Base-by-base conservation (phyloP, 2,113 vertebrate genomes). In the Callocephalon fimbriatum region DNA sequence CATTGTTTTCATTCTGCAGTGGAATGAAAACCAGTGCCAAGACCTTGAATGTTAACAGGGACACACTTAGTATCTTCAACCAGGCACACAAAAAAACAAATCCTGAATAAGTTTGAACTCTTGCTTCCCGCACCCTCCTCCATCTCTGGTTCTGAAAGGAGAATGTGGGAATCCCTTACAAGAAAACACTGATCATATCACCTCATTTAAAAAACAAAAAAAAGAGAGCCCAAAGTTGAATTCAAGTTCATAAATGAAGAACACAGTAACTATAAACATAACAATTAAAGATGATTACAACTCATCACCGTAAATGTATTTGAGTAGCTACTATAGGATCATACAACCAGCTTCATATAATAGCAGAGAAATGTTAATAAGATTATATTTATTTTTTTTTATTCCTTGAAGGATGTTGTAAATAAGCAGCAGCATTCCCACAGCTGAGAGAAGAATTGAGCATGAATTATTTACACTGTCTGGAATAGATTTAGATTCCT, bases 401-500 rank as follows among this genome's bases (percentile, higher is more conserved):
- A n/a, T 23, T 32, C 8, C 27, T 77, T 90, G 67, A 93, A 96
- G 62, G 62, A 8, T 73, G 51, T 23, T 94, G 58, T 92, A 97
- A 97, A 94, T 87, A 98, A 95, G 35, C 25, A 90, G 61, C 51
- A 86, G 29, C 65, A 93, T 90, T 93, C 79, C 38, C 61, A 78
- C 75, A 95, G 85, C 88, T 53, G 71, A 94, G 62, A 91, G 77
- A 71, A 93, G 72, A 95, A 95, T 61, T 76, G 78, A 68, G 27
- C 10, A 91, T 98, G 91, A 96, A 95, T 97, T 95, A 97, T 97
- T 97, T 95, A 97, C 96, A 65, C 22, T 18, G 67, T 87, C 37
- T 94, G 42, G 79, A 95, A 97, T 67, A 97, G 88, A 97, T 96
- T 96, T 87, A 96, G 71, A 88, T 93, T 93, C 83, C 89, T 96